Percentiles rank a stretch among this genome's conserved stretches.
Evolutionary conservation across 2,797 vertebrate species (phyloP).

Genomic region (Manis crassicaudata): DNA sequence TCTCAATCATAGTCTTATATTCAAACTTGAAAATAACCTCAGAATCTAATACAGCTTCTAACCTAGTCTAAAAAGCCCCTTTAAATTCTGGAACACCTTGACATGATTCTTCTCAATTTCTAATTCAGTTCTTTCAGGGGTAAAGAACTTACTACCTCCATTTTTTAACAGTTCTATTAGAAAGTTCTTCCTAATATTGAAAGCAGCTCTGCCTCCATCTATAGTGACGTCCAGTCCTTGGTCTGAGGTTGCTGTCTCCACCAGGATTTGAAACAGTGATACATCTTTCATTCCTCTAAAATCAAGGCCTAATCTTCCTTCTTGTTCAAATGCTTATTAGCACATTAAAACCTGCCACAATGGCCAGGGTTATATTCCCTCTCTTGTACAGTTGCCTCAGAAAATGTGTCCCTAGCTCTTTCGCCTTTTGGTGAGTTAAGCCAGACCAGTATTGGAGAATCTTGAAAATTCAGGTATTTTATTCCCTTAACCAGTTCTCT

Average conservation of each 20-base stretch:
- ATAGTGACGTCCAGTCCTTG: neutral
- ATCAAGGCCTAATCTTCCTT: neutral
- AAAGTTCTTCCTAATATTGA: constrained; percentile 14
- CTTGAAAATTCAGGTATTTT: neutral
- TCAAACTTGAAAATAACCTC: constrained; percentile 57
- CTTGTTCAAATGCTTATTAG: constrained; percentile 20
- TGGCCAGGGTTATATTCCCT: neutral
- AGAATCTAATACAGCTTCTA: constrained; percentile 3
- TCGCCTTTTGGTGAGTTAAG: neutral
- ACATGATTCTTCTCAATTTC: neutral
- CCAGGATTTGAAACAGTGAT: neutral
- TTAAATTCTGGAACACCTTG: constrained; percentile 2
- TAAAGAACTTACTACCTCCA: neutral
- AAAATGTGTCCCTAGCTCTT: neutral
- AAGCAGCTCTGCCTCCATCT: neutral
- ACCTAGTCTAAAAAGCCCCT: neutral
- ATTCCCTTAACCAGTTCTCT: neutral
- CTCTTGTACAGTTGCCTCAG: neutral
- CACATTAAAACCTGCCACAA: neutral
- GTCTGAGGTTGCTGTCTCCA: neutral
- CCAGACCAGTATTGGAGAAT: neutral
- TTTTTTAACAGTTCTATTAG: neutral
- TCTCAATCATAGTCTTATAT: neutral
- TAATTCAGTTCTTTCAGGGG: neutral
- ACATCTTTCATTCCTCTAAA: neutral